Evolutionary conservation across 2,113 vertebrate genomes (phyloP).

Genomic region (Xenus cinereus): DNA sequence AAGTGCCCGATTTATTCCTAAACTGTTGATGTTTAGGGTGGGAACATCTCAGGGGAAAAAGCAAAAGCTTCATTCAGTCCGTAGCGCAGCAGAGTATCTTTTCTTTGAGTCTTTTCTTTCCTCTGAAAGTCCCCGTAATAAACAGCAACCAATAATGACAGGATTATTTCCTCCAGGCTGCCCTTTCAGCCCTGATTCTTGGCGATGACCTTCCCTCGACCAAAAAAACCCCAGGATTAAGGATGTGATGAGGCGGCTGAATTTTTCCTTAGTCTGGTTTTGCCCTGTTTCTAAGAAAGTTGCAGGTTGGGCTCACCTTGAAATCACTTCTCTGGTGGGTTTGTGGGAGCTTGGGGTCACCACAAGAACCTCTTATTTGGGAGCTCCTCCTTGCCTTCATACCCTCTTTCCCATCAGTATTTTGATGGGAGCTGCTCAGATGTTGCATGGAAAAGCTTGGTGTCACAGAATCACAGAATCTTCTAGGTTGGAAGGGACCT

Average conservation of each 20-base stretch:
- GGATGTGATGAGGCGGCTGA: background rate
- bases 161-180: background rate
- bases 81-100: rapidly evolving
- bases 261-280: background rate
- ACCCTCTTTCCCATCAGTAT: background rate
- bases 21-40: background rate
- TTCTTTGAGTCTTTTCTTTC: background rate
- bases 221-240: background rate
- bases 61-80: background rate
- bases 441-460: rapidly evolving
- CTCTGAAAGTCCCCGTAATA: background rate
- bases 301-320: background rate
- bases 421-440: background rate
- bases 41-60: background rate
- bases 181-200: background rate
- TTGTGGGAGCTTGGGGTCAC: background rate
- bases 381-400: background rate
- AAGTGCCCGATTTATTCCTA: background rate
- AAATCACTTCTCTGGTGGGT: background rate
- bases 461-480: too few species aligned
- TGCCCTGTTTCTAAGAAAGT: background rate
- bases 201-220: background rate
- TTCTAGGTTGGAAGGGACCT: too few species aligned
- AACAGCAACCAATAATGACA: background rate
- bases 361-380: background rate